Evolutionary conservation across 2,888 invertebrate genomes (phyloP).

Genomic region (Lasius platythorax): DNA sequence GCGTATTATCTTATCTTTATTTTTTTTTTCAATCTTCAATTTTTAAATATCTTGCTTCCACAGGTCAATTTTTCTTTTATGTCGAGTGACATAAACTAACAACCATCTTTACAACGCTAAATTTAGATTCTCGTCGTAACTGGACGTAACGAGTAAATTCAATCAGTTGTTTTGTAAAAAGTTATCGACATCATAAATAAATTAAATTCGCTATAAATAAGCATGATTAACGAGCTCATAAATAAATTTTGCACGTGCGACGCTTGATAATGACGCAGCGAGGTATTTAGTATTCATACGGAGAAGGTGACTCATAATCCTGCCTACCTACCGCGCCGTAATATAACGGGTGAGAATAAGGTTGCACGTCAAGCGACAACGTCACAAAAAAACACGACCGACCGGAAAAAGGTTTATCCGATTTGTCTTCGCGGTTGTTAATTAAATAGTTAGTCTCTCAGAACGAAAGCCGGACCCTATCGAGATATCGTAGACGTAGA

Average conservation of each 20-base stretch:
- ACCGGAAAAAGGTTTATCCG: conserved; percentile 3
- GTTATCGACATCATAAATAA: conserved; percentile 29
- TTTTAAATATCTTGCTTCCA: background rate
- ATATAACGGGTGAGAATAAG: conserved; percentile 48
- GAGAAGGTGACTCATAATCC: conserved; percentile 54
- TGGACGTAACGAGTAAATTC: background rate
- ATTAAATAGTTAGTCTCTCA: conserved; percentile 20
- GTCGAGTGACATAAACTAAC: background rate
- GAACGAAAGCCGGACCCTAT: conserved; percentile 7
- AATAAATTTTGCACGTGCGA: conserved; percentile 55
- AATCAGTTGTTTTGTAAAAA: conserved; percentile 6
- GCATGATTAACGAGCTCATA: conserved; percentile 40
- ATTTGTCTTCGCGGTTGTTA: conserved; percentile 12
- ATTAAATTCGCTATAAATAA: conserved; percentile 39
- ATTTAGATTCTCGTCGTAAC: background rate
- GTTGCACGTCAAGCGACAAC: background rate
- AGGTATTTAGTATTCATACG: conserved; percentile 51
- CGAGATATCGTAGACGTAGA: background rate
- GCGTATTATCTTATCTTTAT: background rate
- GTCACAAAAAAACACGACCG: background rate
- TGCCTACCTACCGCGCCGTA: conserved; percentile 31
- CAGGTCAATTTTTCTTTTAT: background rate
- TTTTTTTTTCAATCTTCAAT: background rate
- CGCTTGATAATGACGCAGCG: conserved; percentile 50
- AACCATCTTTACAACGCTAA: background rate